These are phyloP conservation scores for Coregonus ussuriensis DNA, from an alignment of 2,797 vertebrate species.

Conservation along the genomic window DNA sequence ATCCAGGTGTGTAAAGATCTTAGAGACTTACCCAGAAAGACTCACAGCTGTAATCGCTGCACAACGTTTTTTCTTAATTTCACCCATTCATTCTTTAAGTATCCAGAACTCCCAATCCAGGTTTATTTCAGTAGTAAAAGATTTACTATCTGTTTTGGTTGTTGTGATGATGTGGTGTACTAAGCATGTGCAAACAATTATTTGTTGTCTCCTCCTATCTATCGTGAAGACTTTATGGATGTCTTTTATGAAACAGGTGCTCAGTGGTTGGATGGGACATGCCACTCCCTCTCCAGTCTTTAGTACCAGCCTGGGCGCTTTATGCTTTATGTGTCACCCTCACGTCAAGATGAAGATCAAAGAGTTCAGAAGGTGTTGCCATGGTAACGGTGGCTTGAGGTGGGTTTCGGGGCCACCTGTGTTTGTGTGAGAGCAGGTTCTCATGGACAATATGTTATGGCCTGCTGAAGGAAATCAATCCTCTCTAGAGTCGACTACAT, in stretches of 20 bases:
- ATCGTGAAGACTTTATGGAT: constrained; percentile 30
- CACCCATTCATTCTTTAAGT: background rate
- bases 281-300: background rate
- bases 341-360: constrained; percentile 27
- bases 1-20: no score
- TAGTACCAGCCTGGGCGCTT: background rate
- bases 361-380: background rate
- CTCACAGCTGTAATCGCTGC: no score
- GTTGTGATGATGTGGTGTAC: constrained; percentile 28
- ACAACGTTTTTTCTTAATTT: background rate
- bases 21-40: no score
- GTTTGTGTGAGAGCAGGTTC: background rate
- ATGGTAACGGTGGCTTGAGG: background rate
- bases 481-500: constrained; percentile 2
- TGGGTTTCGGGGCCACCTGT: constrained; percentile 11
- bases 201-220: constrained; percentile 31
- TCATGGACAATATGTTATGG: constrained; percentile 21
- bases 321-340: constrained; percentile 6
- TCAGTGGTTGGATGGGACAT: constrained; percentile 4
- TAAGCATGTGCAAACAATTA: constrained; percentile 43
- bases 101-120: constrained; percentile 32
- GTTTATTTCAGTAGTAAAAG: constrained; percentile 24
- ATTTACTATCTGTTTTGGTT: constrained; percentile 47
- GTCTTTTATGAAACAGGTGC: constrained; percentile 34
- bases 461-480: constrained; percentile 10